Conservation (phyloP, 2,797 vertebrate genomes). For the Rhinoraja longicauda region DNA sequence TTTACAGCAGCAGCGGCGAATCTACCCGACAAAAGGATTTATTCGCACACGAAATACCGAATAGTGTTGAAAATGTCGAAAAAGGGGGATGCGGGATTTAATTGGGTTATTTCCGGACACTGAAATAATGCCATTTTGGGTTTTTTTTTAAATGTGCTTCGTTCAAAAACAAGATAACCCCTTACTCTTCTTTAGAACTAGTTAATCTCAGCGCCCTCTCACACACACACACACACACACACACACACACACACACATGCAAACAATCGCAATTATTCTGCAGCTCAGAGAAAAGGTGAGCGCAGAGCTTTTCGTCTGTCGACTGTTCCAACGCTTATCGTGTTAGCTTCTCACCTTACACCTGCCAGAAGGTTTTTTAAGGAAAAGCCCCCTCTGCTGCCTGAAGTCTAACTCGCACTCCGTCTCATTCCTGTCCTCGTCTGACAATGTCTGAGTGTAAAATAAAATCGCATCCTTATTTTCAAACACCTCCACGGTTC, state of each 20-base stretch:
- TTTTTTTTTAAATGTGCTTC: background rate
- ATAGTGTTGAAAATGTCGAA: slow-evolving; percentile 8
- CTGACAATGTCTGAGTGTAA: background rate
- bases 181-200: background rate
- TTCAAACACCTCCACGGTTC: background rate
- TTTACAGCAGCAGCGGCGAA: background rate
- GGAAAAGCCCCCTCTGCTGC: background rate
- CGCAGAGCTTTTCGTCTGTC: background rate
- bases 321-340: background rate
- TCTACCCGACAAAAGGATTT: background rate
- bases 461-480: background rate
- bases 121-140: too few relatives aligned
- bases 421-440: background rate
- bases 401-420: background rate
- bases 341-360: background rate
- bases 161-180: background rate
- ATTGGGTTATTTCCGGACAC: background rate
- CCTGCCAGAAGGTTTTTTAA: background rate
- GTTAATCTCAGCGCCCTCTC: background rate
- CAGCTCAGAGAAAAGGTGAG: background rate
- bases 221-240: background rate
- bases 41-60: background rate
- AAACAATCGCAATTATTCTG: background rate
- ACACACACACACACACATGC: background rate
- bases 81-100: background rate